Base-by-base conservation (phyloP, 2,888 invertebrate species). In the Mythimna vitellina region DNA sequence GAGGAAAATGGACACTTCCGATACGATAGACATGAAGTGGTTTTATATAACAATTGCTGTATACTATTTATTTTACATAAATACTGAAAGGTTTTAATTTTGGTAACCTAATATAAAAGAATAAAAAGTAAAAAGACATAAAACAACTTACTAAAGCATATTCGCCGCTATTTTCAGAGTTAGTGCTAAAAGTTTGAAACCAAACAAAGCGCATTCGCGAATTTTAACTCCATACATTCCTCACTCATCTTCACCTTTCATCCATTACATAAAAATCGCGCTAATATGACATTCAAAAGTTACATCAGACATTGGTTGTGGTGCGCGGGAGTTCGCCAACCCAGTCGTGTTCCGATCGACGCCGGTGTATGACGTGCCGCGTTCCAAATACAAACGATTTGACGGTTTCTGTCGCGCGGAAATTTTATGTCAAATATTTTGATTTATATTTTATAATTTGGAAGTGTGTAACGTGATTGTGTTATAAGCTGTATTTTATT, bases 391-490 rank as follows among this genome's bases (percentile, higher is more conserved):
- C 73, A 70, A 82, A 79, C 71, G 76, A 90, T 92, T 93, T 93
- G 93, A 92, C 94, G 91, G 88, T 92, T 93, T 92, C 93, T 89
- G 76, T 86, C 70, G 68, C 81, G 83, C 87, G 88, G 91, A 92
- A 92, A 92, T 88, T 87, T 76, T 85, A 91, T 89, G 93, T 92
- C 93, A 92, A 93, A 92, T 91, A 70, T 73, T 75, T 85, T 67
- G 70, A 62, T 57, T 20, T 35, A 53, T 66, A 64, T 61, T 64
- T 57, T 65, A 29, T 5, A 58, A 49, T 62, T 67, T 65, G 51
- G 49, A 81, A 80, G 56, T 88, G 90, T 89, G 88, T 84, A 73
- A 76, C 85, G 85, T 86, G 84, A 84, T 86, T 86, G 84, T 87
- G 89, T 86, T 86, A 65, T 72, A 70, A 70, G 67, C 73, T 74